Evolutionary conservation across 1,140 invertebrate genomes (phyloP), one percentile per base, ranked within the genome.

Genomic region (Tetramorium alpestre): DNA sequence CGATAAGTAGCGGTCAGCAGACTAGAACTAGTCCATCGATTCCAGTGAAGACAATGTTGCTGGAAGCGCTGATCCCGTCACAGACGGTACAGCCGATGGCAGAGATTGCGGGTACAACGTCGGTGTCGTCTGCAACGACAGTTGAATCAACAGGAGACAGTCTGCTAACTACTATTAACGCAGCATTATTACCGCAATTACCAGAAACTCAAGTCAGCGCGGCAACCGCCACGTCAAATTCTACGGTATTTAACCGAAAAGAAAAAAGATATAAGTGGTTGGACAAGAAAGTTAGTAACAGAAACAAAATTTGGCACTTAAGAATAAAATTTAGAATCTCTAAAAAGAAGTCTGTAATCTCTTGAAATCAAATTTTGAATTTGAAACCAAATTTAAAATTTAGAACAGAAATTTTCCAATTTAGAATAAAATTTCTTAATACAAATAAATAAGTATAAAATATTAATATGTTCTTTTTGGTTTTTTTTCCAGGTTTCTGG

Each of bases 161-260:
- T 47, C 93, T 97, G 47, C 75, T 94, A 33, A 93, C 96, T 25
- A 93, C 92, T 13, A 94, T 95, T 65, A 94, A 95, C 80, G 93
- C 93, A 25, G 93, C 94, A 8, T 41, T 96, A 10, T 91, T 96
- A 77, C 96, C 95, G 67, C 91, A 94, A 16, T 96, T 96, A 56
- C 96, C 96, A 58, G 96, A 97, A 62, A 95, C 97, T 1, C 96
- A 96, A 0, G 96, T 97, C 13, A 75, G 78, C 3, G 80, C 91
- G 44, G 77, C 91, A 70, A 87, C 86, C 1, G 86, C 58, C 56
- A 88, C 88, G 69, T 80, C 88, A 2, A 93, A 88, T 69, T 33
- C 92, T 10, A 90, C 86, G 5, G 92, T 56, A 92, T 94, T 3
- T 82, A 72, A 33, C n/a, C 18, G 16, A 65, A 25, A 65, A 25